These are phyloP conservation scores for Pinctada fucata DNA, from an alignment of 2,888 invertebrate genomes.

Conservation along the genomic window DNA sequence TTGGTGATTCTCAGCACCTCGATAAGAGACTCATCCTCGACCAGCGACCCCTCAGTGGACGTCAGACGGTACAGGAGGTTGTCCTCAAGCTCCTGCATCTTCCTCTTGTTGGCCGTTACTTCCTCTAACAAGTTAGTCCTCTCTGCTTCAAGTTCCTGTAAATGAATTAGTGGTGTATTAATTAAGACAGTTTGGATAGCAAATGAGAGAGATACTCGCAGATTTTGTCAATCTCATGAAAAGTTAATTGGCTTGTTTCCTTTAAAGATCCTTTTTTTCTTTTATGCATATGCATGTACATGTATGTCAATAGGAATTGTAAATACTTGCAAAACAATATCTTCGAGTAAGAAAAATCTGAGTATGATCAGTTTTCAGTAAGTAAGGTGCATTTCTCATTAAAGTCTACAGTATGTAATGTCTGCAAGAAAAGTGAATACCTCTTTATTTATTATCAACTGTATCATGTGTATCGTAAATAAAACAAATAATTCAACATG, in stretches of 20 bases:
- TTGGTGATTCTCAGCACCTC: conserved; percentile 77
- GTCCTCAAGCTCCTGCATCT: conserved; percentile 96
- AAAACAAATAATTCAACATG: too few relatives aligned
- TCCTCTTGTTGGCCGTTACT: conserved; percentile 95
- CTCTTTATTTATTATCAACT: too few relatives aligned
- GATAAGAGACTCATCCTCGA: conserved; percentile 96
- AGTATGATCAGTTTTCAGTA: too few relatives aligned
- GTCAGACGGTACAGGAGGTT: conserved; percentile 93
- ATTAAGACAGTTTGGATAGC: neutral
- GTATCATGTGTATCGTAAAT: too few relatives aligned
- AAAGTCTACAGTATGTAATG: too few relatives aligned
- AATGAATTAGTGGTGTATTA: neutral
- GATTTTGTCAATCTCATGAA: neutral
- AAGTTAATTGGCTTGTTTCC: neutral
- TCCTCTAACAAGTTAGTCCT: conserved; percentile 94
- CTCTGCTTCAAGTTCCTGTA: conserved; percentile 92
- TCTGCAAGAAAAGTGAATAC: too few relatives aligned
- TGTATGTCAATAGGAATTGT: too few relatives aligned
- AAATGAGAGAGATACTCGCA: neutral
- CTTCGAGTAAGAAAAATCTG: too few relatives aligned
- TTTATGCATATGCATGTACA: neutral
- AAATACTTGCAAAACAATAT: too few relatives aligned
- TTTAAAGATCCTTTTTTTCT: neutral
- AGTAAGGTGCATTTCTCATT: too few relatives aligned
- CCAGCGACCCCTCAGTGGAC: conserved; percentile 93